These are phyloP conservation scores for Ptilonorhynchus violaceus DNA, from an alignment of 2,113 vertebrate genomes.

Conservation along the genomic window DNA sequence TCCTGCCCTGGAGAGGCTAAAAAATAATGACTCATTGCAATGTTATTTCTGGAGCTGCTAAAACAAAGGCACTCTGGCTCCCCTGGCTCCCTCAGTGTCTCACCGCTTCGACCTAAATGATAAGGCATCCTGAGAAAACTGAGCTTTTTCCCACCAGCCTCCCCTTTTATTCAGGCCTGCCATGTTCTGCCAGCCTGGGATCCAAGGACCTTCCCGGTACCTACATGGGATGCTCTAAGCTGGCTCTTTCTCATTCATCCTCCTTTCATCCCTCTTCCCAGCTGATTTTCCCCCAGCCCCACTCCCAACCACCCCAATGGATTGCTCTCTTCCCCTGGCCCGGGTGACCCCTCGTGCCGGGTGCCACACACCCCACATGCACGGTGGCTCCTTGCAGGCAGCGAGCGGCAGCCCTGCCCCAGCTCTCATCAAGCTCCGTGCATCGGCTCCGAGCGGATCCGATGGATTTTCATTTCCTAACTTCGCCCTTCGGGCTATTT, in stretches of 20 bases:
- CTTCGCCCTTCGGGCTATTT: slow-evolving; percentile 40
- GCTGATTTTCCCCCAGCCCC: background rate
- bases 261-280: background rate
- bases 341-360: accelerated
- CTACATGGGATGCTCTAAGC: background rate
- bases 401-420: background rate
- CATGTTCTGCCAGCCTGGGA: accelerated
- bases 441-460: background rate
- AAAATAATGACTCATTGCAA: slow-evolving; percentile 20
- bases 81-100: background rate
- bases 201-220: background rate
- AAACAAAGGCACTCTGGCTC: background rate
- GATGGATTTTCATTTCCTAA: slow-evolving; percentile 50
- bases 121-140: background rate
- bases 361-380: background rate
- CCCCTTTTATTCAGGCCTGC: background rate
- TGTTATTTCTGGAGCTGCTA: slow-evolving; percentile 20
- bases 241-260: background rate
- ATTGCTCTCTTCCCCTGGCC: background rate
- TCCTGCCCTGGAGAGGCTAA: background rate
- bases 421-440: background rate
- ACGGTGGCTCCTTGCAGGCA: accelerated
- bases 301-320: accelerated
- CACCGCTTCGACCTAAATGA: background rate
- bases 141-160: background rate